Evolutionary conservation across 2,888 invertebrate genomes (phyloP), one percentile per base, ranked within the genome.

Genomic region (Aporophyla lueneburgensis): DNA sequence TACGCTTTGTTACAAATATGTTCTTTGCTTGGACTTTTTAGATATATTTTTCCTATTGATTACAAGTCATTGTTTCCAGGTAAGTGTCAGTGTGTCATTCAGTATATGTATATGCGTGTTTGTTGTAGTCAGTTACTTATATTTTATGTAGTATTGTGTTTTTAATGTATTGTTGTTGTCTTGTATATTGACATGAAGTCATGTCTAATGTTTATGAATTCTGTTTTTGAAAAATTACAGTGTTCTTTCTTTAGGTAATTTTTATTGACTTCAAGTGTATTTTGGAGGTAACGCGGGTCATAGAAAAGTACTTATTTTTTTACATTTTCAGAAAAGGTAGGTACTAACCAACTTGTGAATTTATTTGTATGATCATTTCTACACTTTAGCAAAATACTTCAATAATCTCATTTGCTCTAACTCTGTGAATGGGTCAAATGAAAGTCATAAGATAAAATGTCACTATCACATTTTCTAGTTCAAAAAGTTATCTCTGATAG

Each of bases 21-120:
- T n/a, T 53, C 43, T 10, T 27, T 54, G 4, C 5, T 10, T 33
- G 12, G 21, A 14, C 12, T 9, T 53, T 59, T 80, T 21, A 12
- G 24, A 24, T 40, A 14, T 24, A 16, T 21, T 66, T 81, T 84
- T 58, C 80, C 80, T 84, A 51, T 53, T 69, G 59, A 65, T 72
- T 66, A 21, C 24, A 51, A 68, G 33, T 71, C 49, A 85, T 7
- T 80, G n/a, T 24, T 83, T 83, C 83, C 70, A 73, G 76, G 86
- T 85, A 87, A 87, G 83, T 77, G 19, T 53, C 24, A 61, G 9
- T 82, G 77, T 73, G 77, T 87, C 85, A 86, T 73, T 76, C 12
- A 40, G 33, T 71, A 51, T 65, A 43, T 9, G n/a, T n/a, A n/a
- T 33, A 19, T 43, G 21, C 10, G 12, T 46, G 10, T 24, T 19